These are phyloP conservation scores for Orchestes rusci DNA, from an alignment of 2,888 invertebrate genomes.

Conservation along the genomic window DNA sequence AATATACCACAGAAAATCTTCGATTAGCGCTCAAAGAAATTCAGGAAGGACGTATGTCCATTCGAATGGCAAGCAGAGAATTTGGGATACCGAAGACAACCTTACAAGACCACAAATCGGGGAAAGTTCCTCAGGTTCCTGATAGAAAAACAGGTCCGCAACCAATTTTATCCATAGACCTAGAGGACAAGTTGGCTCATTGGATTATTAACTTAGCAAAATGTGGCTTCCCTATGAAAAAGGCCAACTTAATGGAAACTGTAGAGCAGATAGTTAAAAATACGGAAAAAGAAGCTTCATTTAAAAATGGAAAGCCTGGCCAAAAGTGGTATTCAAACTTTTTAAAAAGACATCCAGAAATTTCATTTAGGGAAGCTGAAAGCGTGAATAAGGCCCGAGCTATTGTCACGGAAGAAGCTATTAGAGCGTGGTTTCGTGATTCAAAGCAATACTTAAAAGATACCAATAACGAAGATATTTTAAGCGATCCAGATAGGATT, in stretches of 20 bases:
- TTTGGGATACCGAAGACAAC: conserved; percentile 9
- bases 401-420: conserved; percentile 30
- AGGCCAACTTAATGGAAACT: conserved; percentile 3
- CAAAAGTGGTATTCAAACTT: conserved; percentile 7
- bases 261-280: conserved; percentile 3
- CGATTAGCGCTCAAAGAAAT: no score
- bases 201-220: neutral
- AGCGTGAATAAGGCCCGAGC: conserved; percentile 22
- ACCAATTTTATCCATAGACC: neutral
- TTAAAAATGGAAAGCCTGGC: conserved; percentile 6
- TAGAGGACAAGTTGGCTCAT: neutral
- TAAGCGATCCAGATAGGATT: conserved; percentile 29
- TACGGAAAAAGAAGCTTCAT: neutral
- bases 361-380: conserved; percentile 7
- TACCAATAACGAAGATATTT: conserved; percentile 28
- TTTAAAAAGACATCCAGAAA: conserved; percentile 6
- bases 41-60: no score
- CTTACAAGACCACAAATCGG: conserved; percentile 8
- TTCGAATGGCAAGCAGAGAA: no score
- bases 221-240: conserved; percentile 6
- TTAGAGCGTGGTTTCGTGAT: conserved; percentile 33
- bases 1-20: no score
- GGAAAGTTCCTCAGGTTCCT: neutral
- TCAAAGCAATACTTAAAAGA: conserved; percentile 29
- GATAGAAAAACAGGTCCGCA: neutral